Percentiles rank a stretch among this genome's conserved stretches.
These are phyloP conservation scores for Platorchestia sp. DNA, from an alignment of 1,140 invertebrate genomes.

Conservation along the genomic window DNA sequence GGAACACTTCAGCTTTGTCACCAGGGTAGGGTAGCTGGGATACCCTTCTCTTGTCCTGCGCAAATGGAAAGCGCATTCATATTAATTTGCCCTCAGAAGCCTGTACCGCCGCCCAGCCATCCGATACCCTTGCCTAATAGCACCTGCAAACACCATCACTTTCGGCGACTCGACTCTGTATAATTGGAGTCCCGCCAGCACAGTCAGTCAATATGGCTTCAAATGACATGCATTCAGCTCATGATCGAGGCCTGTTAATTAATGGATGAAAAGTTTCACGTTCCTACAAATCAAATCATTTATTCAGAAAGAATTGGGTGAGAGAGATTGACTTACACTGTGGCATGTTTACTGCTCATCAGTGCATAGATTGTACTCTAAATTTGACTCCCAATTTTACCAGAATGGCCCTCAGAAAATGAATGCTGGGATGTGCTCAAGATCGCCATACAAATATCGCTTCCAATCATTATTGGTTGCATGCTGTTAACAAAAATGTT, in stretches of 20 bases:
- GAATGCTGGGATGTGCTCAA: neutral
- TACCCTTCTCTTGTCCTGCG: neutral
- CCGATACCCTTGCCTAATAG: neutral
- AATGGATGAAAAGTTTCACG: neutral
- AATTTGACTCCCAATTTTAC: neutral
- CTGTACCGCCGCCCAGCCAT: neutral
- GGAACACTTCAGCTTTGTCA: neutral
- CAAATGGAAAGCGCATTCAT: neutral
- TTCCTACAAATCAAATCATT: neutral
- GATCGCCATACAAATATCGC: neutral
- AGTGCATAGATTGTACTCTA: neutral
- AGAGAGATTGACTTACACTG: neutral
- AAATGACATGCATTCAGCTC: neutral
- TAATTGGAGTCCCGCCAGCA: neutral
- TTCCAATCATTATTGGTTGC: neutral
- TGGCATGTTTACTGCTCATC: neutral
- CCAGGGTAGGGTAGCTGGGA: neutral
- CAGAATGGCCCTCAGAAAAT: neutral
- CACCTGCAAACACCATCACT: neutral
- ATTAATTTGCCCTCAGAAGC: neutral
- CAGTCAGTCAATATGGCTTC: neutral
- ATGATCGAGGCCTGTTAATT: neutral
- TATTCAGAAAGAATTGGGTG: neutral
- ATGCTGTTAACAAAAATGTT: neutral
- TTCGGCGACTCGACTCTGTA: neutral